A percentile compares a stretch with the other conserved stretches of the same genome.
phyloP scores from a whole-genome alignment of 2,888 invertebrate species.

The Drosophila recens region DNA sequence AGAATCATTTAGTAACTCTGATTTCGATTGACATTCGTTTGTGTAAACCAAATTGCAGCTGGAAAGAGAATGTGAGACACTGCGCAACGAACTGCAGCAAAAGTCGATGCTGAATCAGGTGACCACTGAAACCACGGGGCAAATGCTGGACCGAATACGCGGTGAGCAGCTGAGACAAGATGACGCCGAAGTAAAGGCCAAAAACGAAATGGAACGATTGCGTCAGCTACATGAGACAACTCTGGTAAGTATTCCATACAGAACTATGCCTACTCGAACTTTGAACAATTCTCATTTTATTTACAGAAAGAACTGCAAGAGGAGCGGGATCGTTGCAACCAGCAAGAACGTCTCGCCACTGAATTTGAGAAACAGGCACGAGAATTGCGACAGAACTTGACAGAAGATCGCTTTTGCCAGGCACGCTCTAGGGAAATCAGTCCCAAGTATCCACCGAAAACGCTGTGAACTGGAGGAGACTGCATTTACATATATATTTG shows the following conservation, averaged over 20 bases:
- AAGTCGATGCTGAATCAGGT: slow-evolving; percentile 72
- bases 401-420: slow-evolving; percentile 83
- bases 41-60: slow-evolving; percentile 82
- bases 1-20: neutral
- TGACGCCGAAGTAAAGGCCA: slow-evolving; percentile 72
- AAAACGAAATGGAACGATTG: slow-evolving; percentile 80
- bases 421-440: slow-evolving; percentile 77
- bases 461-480: slow-evolving; percentile 36
- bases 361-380: slow-evolving; percentile 82
- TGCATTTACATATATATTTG: neutral
- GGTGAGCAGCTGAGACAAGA: slow-evolving; percentile 86
- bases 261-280: neutral
- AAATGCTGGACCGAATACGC: slow-evolving; percentile 86
- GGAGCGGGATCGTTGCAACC: slow-evolving; percentile 76
- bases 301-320: slow-evolving; percentile 75
- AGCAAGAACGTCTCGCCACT: slow-evolving; percentile 78
- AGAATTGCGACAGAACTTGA: slow-evolving; percentile 82
- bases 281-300: neutral
- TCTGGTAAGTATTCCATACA: slow-evolving; percentile 60
- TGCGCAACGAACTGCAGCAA: slow-evolving; percentile 82
- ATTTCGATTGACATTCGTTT: neutral
- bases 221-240: slow-evolving; percentile 75
- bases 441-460: slow-evolving; percentile 54
- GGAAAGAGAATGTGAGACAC: slow-evolving; percentile 86
- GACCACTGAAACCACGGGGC: slow-evolving; percentile 86